Base-by-base conservation (phyloP, 2,797 vertebrate genomes). In the Tauraco hartlaubi region DNA sequence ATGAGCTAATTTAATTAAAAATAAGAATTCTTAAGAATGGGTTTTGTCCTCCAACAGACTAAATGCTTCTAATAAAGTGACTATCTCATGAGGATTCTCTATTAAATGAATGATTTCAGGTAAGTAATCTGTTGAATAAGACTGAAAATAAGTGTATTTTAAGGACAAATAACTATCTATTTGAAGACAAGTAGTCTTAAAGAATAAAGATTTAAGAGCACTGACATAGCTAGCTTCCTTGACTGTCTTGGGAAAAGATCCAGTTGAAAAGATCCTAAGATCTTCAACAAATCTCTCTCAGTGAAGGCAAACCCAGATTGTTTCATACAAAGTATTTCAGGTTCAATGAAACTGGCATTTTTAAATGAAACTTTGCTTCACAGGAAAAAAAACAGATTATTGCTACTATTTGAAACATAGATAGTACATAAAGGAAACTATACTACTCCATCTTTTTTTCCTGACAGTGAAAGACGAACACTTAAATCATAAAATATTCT, bases 351-450 rank as follows among this genome's bases (percentile, higher is more conserved):
- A 62, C 11, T 20, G 13, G 3, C 21, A 59, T 71, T 83, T 83
- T 85, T 9, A 64, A 86, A 44, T 46, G 15, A 67, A 84, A 81
- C 3, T 37, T 35, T 43, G 2, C 7, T 76, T 78, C 51, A 3
- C 29, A 21, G 44, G 3, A 11, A 23, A 13, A 6, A 20, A 54
- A 37, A 4, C 3, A 2, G 5, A 14, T 39, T 7, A 0, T 33
- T 63, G 5, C 7, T 85, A 15, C 10, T 82, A 46, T 51, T n/a
- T 79, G 23, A 85, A 88, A 86, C 1, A 31, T 71, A 85, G 85
- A 52, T 15, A 44, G 9, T 25, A 23, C 23, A 46, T 72, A 56
- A 87, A 69, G 20, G 11, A 85, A 89, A 46, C 12, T 41, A 2
- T 21, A 23, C 4, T 29, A 5, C 13, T 73, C 9, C 25, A 46